Percentiles rank a stretch among this genome's conserved stretches.
Evolutionary conservation across 2,888 invertebrate species (phyloP).

Genomic region (Cheilosia variabilis): DNA sequence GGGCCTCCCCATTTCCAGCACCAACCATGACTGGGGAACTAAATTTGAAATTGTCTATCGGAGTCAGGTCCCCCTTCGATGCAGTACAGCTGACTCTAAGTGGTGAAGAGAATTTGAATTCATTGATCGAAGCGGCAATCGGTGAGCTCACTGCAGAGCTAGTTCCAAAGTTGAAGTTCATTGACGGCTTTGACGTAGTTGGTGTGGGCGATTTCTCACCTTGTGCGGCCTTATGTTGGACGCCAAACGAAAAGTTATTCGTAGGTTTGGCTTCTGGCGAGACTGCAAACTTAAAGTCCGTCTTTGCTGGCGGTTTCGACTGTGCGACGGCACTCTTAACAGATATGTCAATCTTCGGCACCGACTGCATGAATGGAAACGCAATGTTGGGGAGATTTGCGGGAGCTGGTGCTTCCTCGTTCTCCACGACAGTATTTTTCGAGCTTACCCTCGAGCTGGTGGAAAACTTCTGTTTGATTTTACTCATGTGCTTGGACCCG

Average conservation of each 20-base stretch:
- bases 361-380: slow-evolving; percentile 81
- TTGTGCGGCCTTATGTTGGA: slow-evolving; percentile 76
- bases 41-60: slow-evolving; percentile 86
- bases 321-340: slow-evolving; percentile 82
- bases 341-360: slow-evolving; percentile 82
- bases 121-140: slow-evolving; percentile 22
- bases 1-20: slow-evolving; percentile 66
- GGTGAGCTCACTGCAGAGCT: slow-evolving; percentile 23
- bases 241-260: slow-evolving; percentile 44
- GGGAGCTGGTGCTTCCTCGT: slow-evolving; percentile 83
- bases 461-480: slow-evolving; percentile 77
- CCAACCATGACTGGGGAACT: slow-evolving; percentile 84
- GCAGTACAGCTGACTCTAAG: slow-evolving; percentile 80
- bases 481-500: slow-evolving; percentile 73
- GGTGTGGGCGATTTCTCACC: slow-evolving; percentile 36
- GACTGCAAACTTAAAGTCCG: slow-evolving; percentile 84
- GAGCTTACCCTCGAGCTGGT: slow-evolving; percentile 65
- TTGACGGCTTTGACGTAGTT: slow-evolving; percentile 17
- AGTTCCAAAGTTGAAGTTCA: slow-evolving; percentile 52
- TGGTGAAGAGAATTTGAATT: slow-evolving; percentile 84
- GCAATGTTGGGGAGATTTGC: slow-evolving; percentile 85
- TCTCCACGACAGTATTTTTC: slow-evolving; percentile 75
- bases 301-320: slow-evolving; percentile 17
- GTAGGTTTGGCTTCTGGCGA: slow-evolving; percentile 50
- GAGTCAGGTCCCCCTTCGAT: slow-evolving; percentile 82